Evolutionary conservation across 2,888 invertebrate genomes (phyloP).

Genomic region (Geotrupes spiniger): DNA sequence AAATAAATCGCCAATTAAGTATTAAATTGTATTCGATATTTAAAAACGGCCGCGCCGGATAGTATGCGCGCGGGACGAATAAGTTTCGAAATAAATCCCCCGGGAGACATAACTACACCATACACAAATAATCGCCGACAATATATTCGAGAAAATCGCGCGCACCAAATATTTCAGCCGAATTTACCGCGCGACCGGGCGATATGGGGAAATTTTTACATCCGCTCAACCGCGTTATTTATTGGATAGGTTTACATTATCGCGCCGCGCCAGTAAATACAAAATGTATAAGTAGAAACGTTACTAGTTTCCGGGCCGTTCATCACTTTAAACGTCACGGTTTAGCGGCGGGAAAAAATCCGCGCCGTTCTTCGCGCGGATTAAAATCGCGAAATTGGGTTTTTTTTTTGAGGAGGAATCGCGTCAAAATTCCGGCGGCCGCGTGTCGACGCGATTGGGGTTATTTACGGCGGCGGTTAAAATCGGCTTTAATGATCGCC

Average conservation of each 20-base stretch:
- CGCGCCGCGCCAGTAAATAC: slow-evolving; percentile 27
- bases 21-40: too few relatives aligned
- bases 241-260: slow-evolving; percentile 35
- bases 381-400: too few relatives aligned
- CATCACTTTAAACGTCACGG: slow-evolving; percentile 16
- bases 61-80: slow-evolving; percentile 27
- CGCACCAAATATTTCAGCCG: slow-evolving; percentile 33
- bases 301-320: slow-evolving; percentile 14
- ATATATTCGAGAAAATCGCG: slow-evolving; percentile 31
- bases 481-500: slow-evolving; percentile 38
- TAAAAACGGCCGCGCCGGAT: not conserved
- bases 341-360: not conserved
- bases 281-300: slow-evolving; percentile 19
- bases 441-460: slow-evolving; percentile 33
- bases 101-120: slow-evolving; percentile 13
- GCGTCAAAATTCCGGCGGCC: slow-evolving; percentile 29
- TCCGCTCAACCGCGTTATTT: slow-evolving; percentile 32
- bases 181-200: slow-evolving; percentile 35
- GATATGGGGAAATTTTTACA: slow-evolving; percentile 36
- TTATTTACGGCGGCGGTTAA: slow-evolving; percentile 34
- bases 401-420: too few relatives aligned
- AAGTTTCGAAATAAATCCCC: slow-evolving; percentile 29
- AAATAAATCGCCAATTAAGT: too few relatives aligned
- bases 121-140: slow-evolving; percentile 30
- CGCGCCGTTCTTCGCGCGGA: too few relatives aligned